A percentile compares a stretch with the other conserved stretches of the same genome.
Evolutionary conservation across 1,140 invertebrate genomes (phyloP).

Genomic region (Asbolus verrucosus): DNA sequence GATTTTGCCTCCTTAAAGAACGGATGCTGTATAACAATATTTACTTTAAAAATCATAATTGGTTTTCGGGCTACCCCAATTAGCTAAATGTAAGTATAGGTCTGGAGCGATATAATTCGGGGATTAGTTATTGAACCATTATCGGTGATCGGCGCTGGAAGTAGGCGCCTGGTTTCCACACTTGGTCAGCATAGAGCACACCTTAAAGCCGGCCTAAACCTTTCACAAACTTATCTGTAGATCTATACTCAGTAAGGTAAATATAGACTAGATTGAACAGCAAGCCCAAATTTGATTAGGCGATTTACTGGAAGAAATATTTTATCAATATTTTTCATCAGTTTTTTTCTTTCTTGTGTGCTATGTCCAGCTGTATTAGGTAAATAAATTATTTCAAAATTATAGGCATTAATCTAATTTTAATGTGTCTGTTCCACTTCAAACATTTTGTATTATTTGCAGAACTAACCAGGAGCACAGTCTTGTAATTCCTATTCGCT

Average conservation of each 20-base stretch:
- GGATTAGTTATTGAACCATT: conserved; percentile 60
- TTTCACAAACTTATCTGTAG: conserved; percentile 5
- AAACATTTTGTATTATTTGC: too few relatives aligned
- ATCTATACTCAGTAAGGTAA: conserved; percentile 13
- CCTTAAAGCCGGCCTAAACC: background rate
- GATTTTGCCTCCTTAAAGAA: too few relatives aligned
- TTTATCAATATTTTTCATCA: too few relatives aligned
- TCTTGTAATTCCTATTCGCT: too few relatives aligned
- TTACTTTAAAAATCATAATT: conserved; percentile 60
- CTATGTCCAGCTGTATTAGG: too few relatives aligned
- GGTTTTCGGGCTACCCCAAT: conserved; percentile 56
- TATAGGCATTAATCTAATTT: conserved; percentile 12
- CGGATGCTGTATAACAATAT: conserved; percentile 53
- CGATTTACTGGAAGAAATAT: conserved; percentile 9
- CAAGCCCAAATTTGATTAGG: too few relatives aligned
- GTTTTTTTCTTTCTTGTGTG: too few relatives aligned
- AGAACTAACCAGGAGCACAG: too few relatives aligned
- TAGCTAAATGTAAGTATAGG: conserved; percentile 60
- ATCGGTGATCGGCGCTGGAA: conserved; percentile 55
- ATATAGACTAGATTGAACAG: conserved; percentile 12
- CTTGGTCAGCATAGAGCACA: conserved; percentile 40
- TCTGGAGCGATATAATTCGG: conserved; percentile 54
- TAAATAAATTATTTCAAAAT: conserved; percentile 23
- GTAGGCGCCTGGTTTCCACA: conserved; percentile 52
- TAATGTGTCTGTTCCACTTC: too few relatives aligned